Base-by-base conservation (phyloP, 2,797 vertebrate species). In the Trichosurus vulpecula region DNA sequence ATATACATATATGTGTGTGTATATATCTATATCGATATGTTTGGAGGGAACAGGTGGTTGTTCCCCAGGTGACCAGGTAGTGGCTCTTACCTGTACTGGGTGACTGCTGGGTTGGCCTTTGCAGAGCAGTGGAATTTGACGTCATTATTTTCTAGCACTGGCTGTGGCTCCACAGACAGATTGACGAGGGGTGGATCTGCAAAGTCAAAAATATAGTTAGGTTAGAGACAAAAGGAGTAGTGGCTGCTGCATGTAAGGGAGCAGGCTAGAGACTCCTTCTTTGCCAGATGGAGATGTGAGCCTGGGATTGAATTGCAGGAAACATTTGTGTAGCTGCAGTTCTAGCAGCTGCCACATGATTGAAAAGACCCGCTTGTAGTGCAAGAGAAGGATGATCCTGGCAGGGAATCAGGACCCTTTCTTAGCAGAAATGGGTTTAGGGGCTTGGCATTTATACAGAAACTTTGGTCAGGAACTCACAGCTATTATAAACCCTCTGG, bases 31-130 rank as follows among this genome's bases (percentile, higher is more conserved):
- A 27, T 58, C 1, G 58, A 11, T 61, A 31, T n/a, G 31, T 66
- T 35, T 35, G 58, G 58, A 25, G n/a, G 19, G 66, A 41, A 81
- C 66, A 81, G 41, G n/a, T 81, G 19, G 66, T 19, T 74, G 30
- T 66, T 66, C 4, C 14, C 55, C 4, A 35, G 57, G 29, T 16
- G 11, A 91, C 4, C 6, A 35, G 55, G 30, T 47, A 90, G 4
- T 11, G 0, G 0, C 31, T 96, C 98, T 99, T 98, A 99, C 99
- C 99, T 99, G 99, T 99, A 99, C 97, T 99, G 99, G 25, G 99
- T 99, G 97, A 99, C 99, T 0, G 99, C 99, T 0, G 99, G 99
- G 97, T 99, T 99, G 98, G 99, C 99, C 98, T 99, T 99, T 94
- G 99, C 99, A 0, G 99, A 99, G 98, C 99, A 99, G 98, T 99